These are phyloP conservation scores for Ptycholaimellus sp. DNA, from an alignment of 2,888 invertebrate genomes.

Conservation along the genomic window DNA sequence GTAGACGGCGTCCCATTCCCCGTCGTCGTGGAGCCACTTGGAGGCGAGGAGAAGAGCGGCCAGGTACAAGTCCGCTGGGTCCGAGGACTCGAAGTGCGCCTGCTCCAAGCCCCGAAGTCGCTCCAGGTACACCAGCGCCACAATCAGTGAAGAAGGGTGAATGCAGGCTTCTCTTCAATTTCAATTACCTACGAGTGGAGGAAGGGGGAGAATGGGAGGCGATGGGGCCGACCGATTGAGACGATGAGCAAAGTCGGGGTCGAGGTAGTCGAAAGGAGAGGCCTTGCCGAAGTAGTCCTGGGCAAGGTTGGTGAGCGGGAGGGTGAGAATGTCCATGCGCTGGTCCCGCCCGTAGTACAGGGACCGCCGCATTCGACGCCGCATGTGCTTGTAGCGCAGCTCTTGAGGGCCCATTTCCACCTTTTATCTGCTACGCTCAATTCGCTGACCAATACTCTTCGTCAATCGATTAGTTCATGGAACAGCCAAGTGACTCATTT, in stretches of 20 bases:
- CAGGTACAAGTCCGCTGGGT: constrained; percentile 73
- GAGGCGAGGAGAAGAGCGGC: constrained; percentile 88
- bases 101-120: constrained; percentile 50
- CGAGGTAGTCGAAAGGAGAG: constrained; percentile 18
- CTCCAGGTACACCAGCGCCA: constrained; percentile 76
- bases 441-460: too few species aligned
- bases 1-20: constrained; percentile 67
- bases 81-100: constrained; percentile 52
- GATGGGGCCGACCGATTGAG: constrained; percentile 10
- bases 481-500: too few species aligned
- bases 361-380: constrained; percentile 50
- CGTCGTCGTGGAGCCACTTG: constrained; percentile 76
- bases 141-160: constrained; percentile 68
- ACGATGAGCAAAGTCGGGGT: constrained; percentile 16
- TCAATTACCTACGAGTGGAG: neutral
- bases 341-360: constrained; percentile 48
- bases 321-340: constrained; percentile 12
- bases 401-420: constrained; percentile 17
- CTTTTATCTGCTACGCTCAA: too few species aligned
- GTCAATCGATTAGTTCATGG: too few species aligned
- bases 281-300: constrained; percentile 19
- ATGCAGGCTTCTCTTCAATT: constrained; percentile 52
- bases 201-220: neutral
- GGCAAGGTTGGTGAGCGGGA: constrained; percentile 17
- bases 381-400: constrained; percentile 14